Base-by-base conservation (phyloP, 2,888 invertebrate species). In the Clanis bilineata region DNA sequence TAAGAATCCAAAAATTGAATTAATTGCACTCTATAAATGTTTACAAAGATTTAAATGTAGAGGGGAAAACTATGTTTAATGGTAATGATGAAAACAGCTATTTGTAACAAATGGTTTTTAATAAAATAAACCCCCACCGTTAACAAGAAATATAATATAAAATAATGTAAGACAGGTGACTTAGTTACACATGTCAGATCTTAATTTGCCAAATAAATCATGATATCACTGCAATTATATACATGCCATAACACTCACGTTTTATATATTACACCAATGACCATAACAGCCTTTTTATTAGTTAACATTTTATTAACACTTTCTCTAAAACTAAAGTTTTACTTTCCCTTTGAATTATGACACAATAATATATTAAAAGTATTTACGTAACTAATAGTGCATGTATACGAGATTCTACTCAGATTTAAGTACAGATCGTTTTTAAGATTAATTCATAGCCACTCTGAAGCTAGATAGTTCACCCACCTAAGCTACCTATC, bases 191-290 rank as follows among this genome's bases (percentile, higher is more conserved):
- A 51, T n/a, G 1, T 36, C 7, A 22, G 38, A 56, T 21, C 54
- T n/a, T 21, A 9, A 9, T 28, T 45, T 28, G 15, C 39, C 39
- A 23, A 23, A 23, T 51, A 28, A 28, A 55, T 54, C 22, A 22
- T 23, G 15, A 22, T 45, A 21, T 43, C 21, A 43, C 21, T 43
- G 18, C 43, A 43, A 18, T 2, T 18, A 64, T 63, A 61, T 63
- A 57, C 62, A 64, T 45, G 64, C 39, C 54, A 58, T n/a, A n/a
- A n/a, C n/a, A n/a, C n/a, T n/a, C n/a, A n/a, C n/a, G n/a, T n/a
- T n/a, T n/a, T n/a, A n/a, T n/a, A n/a, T n/a, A n/a, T n/a, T n/a
- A 60, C 63, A 68, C 60, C 58, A 54, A 64, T 12, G 38, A 51
- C 28, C 41, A 28, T 21, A 38, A 39, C 4, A 18, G n/a, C 41